A percentile compares a stretch with the other conserved stretches of the same genome.
Evolutionary conservation across 2,888 invertebrate genomes (phyloP).

Genomic region (Luperina testacea): DNA sequence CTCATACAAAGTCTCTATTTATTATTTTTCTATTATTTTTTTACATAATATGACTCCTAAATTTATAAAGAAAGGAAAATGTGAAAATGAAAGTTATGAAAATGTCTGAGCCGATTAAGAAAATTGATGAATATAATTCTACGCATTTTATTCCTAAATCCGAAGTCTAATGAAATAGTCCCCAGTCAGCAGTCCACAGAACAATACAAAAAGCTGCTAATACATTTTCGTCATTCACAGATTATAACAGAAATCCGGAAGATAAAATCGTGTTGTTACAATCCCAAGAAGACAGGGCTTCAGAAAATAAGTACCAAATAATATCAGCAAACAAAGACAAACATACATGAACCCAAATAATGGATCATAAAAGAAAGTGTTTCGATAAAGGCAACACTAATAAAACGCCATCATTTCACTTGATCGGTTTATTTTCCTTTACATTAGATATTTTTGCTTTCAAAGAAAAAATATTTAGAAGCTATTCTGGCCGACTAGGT

Average conservation of each 20-base stretch:
- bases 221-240: conserved; percentile 43
- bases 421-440: conserved; percentile 86
- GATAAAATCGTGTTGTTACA: conserved; percentile 45
- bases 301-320: conserved; percentile 60
- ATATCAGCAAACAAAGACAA: conserved; percentile 57
- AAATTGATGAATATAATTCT: conserved; percentile 12
- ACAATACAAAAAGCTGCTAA: conserved; percentile 29
- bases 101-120: conserved; percentile 1
- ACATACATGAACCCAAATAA: conserved; percentile 61
- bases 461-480: conserved; percentile 83
- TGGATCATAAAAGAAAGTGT: conserved; percentile 63
- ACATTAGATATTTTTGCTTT: conserved; percentile 85
- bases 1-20: background rate
- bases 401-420: conserved; percentile 72
- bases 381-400: conserved; percentile 64
- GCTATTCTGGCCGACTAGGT: conserved; percentile 84
- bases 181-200: background rate
- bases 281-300: conserved; percentile 33
- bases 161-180: conserved; percentile 7
- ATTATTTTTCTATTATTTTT: no score
- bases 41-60: no score
- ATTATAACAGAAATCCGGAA: conserved; percentile 34
- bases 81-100: background rate
- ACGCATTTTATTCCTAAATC: conserved; percentile 14
- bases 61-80: background rate